These are phyloP conservation scores for Leptodactylus fallax DNA, from an alignment of 2,797 vertebrate genomes.

Conservation along the genomic window DNA sequence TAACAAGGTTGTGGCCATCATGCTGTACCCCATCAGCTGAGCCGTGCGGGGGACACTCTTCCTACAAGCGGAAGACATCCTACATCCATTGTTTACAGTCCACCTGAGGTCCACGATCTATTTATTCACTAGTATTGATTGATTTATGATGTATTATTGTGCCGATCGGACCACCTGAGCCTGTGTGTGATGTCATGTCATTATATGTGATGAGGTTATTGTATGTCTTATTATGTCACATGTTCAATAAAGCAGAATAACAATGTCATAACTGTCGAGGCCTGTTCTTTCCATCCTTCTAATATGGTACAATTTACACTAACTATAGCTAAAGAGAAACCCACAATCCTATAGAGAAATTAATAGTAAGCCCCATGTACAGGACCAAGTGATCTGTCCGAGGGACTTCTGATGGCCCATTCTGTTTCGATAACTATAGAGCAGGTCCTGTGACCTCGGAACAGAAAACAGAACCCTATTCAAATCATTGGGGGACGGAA, in stretches of 20 bases:
- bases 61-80: not conserved
- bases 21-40: conserved; percentile 88
- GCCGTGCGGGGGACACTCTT: not conserved
- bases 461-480: too few relatives aligned
- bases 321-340: not conserved
- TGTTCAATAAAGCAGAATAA: not conserved
- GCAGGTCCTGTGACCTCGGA: too few relatives aligned
- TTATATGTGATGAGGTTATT: not conserved
- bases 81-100: not conserved
- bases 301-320: not conserved
- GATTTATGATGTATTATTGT: not conserved
- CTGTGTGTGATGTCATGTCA: not conserved
- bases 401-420: too few relatives aligned
- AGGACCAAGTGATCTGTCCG: too few relatives aligned
- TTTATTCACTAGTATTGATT: conserved; percentile 24
- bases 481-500: too few relatives aligned
- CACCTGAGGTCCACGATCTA: not conserved
- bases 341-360: too few relatives aligned
- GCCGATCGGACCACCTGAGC: not conserved
- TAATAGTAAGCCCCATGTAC: too few relatives aligned
- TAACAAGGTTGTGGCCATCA: conserved; percentile 93
- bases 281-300: not conserved
- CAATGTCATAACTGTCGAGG: not conserved
- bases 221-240: not conserved
- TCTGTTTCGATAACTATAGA: too few relatives aligned